These are phyloP conservation scores for Eupithecia tripunctaria DNA, from an alignment of 2,888 invertebrate genomes.

Conservation along the genomic window DNA sequence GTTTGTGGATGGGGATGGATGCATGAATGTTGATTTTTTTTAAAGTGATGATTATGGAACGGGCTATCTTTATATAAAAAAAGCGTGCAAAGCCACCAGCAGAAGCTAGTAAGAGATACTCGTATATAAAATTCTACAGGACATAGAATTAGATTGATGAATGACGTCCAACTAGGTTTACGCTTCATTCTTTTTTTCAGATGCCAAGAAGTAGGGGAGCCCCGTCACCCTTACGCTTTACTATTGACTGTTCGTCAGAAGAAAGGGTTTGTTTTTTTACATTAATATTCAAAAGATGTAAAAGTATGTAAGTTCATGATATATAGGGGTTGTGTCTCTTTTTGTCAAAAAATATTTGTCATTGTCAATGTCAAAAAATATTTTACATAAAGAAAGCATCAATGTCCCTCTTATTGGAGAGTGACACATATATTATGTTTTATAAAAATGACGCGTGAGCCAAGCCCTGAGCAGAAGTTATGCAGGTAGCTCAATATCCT, in stretches of 20 bases:
- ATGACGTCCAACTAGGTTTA: not conserved
- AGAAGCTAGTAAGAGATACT: not conserved
- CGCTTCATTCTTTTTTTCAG: conserved; percentile 47
- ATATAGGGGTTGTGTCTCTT: not conserved
- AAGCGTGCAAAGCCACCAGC: not conserved
- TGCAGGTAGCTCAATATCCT: not conserved
- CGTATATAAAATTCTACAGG: not conserved
- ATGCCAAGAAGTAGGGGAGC: conserved; percentile 51
- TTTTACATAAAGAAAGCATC: not conserved
- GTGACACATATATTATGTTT: not conserved
- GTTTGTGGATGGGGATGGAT: not conserved
- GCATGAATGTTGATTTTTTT: not conserved
- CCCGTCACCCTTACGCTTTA: conserved; percentile 66
- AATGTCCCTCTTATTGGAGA: not conserved
- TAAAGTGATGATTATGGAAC: too few species aligned
- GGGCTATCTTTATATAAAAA: too few species aligned
- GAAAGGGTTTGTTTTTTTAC: conserved; percentile 60
- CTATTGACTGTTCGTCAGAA: conserved; percentile 70
- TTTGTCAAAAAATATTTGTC: not conserved
- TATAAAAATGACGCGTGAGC: not conserved
- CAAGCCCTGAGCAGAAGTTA: not conserved
- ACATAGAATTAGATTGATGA: not conserved
- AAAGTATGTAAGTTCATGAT: not conserved
- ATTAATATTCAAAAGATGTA: not conserved
- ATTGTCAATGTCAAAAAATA: not conserved